A percentile compares a stretch with the other conserved stretches of the same genome.
Conservation (phyloP, 2,888 invertebrate species). For the Eupeodes latifasciatus region DNA sequence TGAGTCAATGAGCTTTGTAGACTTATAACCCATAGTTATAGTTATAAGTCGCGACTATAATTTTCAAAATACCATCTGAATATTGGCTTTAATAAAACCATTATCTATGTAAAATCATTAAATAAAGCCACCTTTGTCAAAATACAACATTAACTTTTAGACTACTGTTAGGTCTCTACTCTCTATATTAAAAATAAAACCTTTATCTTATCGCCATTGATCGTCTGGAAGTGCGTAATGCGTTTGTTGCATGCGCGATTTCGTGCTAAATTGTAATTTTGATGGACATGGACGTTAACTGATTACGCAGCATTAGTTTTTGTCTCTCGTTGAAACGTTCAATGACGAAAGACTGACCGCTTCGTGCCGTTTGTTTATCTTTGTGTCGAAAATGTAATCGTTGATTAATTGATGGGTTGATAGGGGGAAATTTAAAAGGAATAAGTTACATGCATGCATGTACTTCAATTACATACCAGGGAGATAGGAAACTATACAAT, state of each 20-base stretch:
- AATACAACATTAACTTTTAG: neutral
- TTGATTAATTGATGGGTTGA: slow-evolving; percentile 71
- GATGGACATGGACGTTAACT: slow-evolving; percentile 74
- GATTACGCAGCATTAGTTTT: slow-evolving; percentile 70
- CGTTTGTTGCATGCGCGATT: slow-evolving; percentile 63
- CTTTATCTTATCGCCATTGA: slow-evolving; percentile 64
- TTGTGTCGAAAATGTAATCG: slow-evolving; percentile 71
- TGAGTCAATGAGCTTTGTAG: no score
- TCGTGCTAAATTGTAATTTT: slow-evolving; percentile 69
- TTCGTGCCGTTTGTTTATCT: slow-evolving; percentile 62
- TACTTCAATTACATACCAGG: neutral
- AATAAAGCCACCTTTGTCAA: neutral
- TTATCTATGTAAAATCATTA: neutral
- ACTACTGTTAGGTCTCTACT: neutral
- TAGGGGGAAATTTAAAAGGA: slow-evolving; percentile 46
- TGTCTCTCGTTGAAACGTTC: slow-evolving; percentile 35
- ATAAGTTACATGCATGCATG: slow-evolving; percentile 41
- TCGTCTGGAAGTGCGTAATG: slow-evolving; percentile 67
- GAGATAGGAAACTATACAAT: neutral
- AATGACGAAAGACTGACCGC: slow-evolving; percentile 1
- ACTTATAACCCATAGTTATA: no score
- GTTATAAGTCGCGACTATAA: no score
- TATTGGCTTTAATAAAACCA: no score
- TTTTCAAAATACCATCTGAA: no score
- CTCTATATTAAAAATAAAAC: neutral